phyloP scores from a whole-genome alignment of 1,140 invertebrate genomes.

The Radopholus similis region DNA sequence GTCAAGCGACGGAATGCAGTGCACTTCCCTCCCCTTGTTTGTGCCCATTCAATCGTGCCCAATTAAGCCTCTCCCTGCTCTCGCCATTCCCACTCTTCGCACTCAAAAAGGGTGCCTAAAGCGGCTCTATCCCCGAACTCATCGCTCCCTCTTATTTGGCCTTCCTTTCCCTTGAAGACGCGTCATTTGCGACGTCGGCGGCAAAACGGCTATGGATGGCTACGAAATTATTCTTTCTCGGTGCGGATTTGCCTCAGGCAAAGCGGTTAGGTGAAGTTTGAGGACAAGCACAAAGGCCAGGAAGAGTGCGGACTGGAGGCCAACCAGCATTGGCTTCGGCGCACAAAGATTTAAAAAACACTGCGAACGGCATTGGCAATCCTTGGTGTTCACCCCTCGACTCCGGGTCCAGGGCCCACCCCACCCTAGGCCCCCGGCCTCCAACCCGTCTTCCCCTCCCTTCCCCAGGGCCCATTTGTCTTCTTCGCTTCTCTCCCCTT shows the following conservation, averaged over 20 bases:
- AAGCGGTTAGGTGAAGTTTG: neutral
- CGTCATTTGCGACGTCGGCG: conserved; percentile 4
- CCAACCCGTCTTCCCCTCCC: too few relatives aligned
- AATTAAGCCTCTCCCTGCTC: conserved; percentile 13
- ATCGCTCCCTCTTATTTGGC: neutral
- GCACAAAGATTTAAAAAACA: neutral
- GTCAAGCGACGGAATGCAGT: neutral
- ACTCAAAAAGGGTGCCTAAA: neutral
- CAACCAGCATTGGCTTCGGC: too few relatives aligned
- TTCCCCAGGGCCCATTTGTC: neutral
- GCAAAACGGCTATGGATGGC: neutral
- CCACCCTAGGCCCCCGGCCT: too few relatives aligned
- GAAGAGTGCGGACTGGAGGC: too few relatives aligned
- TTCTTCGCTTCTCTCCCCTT: neutral
- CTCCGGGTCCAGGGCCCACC: too few relatives aligned
- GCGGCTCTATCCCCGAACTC: neutral
- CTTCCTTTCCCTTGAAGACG: neutral
- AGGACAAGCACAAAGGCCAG: too few relatives aligned
- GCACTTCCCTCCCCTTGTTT: neutral
- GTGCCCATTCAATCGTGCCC: conserved; percentile 20
- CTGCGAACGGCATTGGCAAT: neutral
- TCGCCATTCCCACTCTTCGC: too few relatives aligned
- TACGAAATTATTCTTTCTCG: neutral
- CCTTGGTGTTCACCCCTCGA: too few relatives aligned
- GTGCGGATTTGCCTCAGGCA: neutral